These are phyloP conservation scores for Pseudorhombus dupliciocellatus DNA, from an alignment of 2,113 vertebrate genomes.

Conservation along the genomic window DNA sequence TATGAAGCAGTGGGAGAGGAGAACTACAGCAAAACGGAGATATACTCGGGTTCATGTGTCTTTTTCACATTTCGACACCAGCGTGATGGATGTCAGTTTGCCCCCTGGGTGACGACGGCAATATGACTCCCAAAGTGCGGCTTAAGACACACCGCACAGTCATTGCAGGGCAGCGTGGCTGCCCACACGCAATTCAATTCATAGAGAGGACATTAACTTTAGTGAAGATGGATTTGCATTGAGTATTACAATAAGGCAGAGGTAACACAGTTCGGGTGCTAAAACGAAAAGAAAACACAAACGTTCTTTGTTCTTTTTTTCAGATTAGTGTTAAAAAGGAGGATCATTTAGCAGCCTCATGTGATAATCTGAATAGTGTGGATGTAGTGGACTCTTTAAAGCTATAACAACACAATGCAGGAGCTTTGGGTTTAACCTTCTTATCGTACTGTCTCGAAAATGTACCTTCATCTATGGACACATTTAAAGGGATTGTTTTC, in stretches of 20 bases:
- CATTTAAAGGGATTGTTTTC: neutral
- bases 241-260: constrained; percentile 26
- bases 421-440: neutral
- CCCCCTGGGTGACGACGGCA: constrained; percentile 21
- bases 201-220: no score
- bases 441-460: neutral
- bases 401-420: constrained; percentile 5
- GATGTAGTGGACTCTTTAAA: neutral
- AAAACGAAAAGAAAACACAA: neutral
- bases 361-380: constrained; percentile 4
- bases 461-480: constrained; percentile 10
- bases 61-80: constrained; percentile 53
- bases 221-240: no score
- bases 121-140: neutral
- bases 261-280: neutral
- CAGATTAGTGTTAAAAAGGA: neutral
- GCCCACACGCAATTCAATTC: neutral
- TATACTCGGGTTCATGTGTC: constrained; percentile 61
- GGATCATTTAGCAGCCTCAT: neutral
- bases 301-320: constrained; percentile 3
- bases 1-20: constrained; percentile 39
- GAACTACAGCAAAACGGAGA: constrained; percentile 34
- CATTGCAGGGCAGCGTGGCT: neutral
- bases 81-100: constrained; percentile 54
- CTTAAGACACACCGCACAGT: neutral